A percentile compares a stretch with the other conserved stretches of the same genome.
phyloP scores from a whole-genome alignment of 92 coral and sea anemone species.

The Palythoa heliodiscus region DNA sequence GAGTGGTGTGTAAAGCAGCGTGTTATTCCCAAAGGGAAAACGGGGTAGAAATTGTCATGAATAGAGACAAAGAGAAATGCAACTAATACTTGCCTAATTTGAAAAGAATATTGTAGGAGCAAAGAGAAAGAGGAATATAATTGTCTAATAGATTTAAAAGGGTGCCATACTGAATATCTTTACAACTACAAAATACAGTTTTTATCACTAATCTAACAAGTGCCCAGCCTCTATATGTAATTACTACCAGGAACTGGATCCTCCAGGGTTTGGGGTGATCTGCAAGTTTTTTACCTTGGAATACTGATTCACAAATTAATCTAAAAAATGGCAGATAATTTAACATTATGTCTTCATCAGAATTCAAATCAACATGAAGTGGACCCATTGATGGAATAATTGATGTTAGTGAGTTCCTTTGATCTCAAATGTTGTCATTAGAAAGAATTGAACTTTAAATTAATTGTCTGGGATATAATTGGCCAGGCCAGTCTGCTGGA shows the following conservation, averaged over 20 bases:
- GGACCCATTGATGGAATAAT: slow-evolving; percentile 8
- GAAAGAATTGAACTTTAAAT: slow-evolving; percentile 18
- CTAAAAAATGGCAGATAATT: slow-evolving; percentile 29
- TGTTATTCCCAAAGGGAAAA: too few relatives aligned
- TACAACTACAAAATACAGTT: slow-evolving; percentile 35
- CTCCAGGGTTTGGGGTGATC: slow-evolving; percentile 63
- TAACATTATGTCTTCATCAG: slow-evolving; percentile 38
- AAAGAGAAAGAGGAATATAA: slow-evolving; percentile 53
- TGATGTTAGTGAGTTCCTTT: background rate
- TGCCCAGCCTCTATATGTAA: slow-evolving; percentile 56
- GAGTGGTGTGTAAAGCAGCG: too few relatives aligned
- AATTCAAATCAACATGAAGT: slow-evolving; percentile 35
- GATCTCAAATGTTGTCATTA: background rate
- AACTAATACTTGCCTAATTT: slow-evolving; percentile 49
- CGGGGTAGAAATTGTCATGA: too few relatives aligned
- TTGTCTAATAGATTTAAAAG: slow-evolving; percentile 44
- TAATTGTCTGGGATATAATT: slow-evolving; percentile 40
- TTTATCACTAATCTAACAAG: slow-evolving; percentile 36
- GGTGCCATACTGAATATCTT: slow-evolving; percentile 58
- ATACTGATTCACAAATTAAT: slow-evolving; percentile 14
- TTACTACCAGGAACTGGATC: slow-evolving; percentile 56
- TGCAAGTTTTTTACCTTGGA: slow-evolving; percentile 45
- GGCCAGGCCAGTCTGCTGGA: slow-evolving; percentile 65
- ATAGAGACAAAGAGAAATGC: too few relatives aligned
- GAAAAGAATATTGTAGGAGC: slow-evolving; percentile 58